Evolutionary conservation across 2,113 vertebrate species (phyloP).

Genomic region (Corythaixoides concolor): DNA sequence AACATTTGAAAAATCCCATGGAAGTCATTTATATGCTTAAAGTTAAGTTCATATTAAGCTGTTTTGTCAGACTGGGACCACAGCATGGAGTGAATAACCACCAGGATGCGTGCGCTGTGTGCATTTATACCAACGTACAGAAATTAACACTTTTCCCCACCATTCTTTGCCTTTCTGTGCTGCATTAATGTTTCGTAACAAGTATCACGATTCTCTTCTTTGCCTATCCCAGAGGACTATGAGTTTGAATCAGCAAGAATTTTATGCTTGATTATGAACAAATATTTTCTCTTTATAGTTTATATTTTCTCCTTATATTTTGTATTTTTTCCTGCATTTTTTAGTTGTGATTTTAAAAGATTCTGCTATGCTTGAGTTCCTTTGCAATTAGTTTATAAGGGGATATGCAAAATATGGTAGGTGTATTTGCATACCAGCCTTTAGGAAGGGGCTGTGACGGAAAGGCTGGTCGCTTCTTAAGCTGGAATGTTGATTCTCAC

Average conservation of each 20-base stretch:
- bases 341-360: background rate
- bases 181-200: background rate
- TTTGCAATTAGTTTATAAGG: background rate
- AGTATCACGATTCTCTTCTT: background rate
- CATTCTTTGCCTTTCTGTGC: background rate
- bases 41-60: background rate
- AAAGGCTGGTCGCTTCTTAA: background rate
- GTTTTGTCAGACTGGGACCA: background rate
- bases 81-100: background rate
- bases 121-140: background rate
- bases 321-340: too few relatives aligned
- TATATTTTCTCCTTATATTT: background rate
- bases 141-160: background rate
- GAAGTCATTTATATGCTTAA: background rate
- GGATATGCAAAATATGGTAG: background rate
- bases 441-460: background rate
- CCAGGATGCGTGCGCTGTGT: background rate
- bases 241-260: background rate
- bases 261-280: background rate
- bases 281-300: background rate
- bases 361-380: background rate
- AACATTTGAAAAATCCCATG: background rate
- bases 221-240: background rate
- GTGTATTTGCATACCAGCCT: accelerated
- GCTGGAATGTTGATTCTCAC: background rate